These are phyloP conservation scores for Agrotis segetum DNA, from an alignment of 2,888 invertebrate genomes.

Conservation along the genomic window DNA sequence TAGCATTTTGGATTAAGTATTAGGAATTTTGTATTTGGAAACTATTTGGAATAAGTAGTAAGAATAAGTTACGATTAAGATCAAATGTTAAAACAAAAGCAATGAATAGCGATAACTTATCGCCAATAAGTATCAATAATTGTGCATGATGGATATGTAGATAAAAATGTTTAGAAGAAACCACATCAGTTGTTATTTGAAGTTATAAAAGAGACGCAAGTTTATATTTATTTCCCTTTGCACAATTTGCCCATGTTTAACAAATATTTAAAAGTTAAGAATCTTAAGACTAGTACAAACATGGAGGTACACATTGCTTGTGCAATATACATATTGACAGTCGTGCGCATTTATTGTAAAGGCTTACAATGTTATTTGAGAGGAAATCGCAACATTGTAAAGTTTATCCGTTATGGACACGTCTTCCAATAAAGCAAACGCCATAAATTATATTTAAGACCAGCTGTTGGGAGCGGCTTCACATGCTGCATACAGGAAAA, in stretches of 20 bases:
- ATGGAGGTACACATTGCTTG: background rate
- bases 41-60: too few relatives aligned
- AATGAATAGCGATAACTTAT: too few relatives aligned
- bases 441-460: too few relatives aligned
- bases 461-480: too few relatives aligned
- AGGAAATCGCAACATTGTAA: constrained; percentile 17
- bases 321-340: background rate
- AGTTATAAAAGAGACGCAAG: background rate
- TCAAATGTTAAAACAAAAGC: too few relatives aligned
- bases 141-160: too few relatives aligned
- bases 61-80: too few relatives aligned
- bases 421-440: too few relatives aligned
- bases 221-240: background rate
- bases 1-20: too few relatives aligned
- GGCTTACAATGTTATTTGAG: constrained; percentile 26
- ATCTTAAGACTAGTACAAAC: background rate
- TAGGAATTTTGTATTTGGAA: too few relatives aligned
- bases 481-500: too few relatives aligned
- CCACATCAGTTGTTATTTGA: background rate
- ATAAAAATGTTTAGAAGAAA: background rate
- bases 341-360: background rate
- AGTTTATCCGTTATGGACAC: background rate
- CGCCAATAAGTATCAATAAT: too few relatives aligned
- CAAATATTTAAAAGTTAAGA: constrained; percentile 16
- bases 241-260: constrained; percentile 22